Evolutionary conservation across 1,140 invertebrate species (phyloP), one percentile per base, ranked within the genome.

Genomic region (Aphelenchoides besseyi): DNA sequence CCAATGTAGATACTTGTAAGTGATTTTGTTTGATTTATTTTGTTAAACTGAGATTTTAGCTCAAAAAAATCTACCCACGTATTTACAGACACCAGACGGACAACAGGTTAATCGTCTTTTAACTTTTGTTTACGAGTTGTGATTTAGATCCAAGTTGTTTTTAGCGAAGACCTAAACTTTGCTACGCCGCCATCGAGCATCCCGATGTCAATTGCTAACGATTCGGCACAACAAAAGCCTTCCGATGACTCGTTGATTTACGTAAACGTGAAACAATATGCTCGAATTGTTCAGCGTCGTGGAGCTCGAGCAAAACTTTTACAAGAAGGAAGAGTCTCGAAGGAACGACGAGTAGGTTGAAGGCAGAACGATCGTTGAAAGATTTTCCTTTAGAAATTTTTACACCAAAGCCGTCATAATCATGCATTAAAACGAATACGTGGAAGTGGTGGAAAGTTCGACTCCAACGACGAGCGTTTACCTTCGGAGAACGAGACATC

Each of bases 211-310:
- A 23, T 88, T 69, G 86, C 89, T 68, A 88, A 88, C 57, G 86
- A 75, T 74, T 87, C 82, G 73, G 88, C 90, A 0, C 87, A 92
- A 68, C 32, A 53, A 2, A 66, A 69, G 61, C 16, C 18, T 28
- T 8, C 33, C n/a, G 92, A 94, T 86, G 93, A 95, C 84, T 93
- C 96, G 82, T 92, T 94, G 1, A 85, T 98, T 3, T 98, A 97
- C 86, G 96, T 98, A 0, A 98, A 98, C 88, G 94, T 94, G n/a
- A 95, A 95, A 84, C 96, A 98, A 83, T 96, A 96, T 85, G 91
- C 93, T 81, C 88, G 78, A 36, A 96, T 96, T 81, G 86, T 96
- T 3, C 94, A 94, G 84, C 86, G 94, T 72, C 86, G 94, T 66
- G 92, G 93, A 80, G 94, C 93, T 0, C 86, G 94, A 55, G 93